These are phyloP conservation scores for Oxyteleia sp. DNA, from an alignment of 2,888 invertebrate species.

Conservation along the genomic window DNA sequence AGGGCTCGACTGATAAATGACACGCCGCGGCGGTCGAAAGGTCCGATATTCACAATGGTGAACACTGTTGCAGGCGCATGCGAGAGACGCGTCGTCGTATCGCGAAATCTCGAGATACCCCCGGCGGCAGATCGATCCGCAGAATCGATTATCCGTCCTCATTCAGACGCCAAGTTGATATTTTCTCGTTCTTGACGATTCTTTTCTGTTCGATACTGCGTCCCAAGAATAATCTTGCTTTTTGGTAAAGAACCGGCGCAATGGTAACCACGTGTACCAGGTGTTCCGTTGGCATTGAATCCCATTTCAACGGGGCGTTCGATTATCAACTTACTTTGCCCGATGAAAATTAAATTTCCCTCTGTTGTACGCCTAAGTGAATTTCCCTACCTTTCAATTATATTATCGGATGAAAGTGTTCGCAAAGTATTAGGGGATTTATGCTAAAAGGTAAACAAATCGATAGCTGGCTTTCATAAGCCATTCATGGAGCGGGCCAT, in stretches of 20 bases:
- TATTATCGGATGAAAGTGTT: constrained; percentile 65
- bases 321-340: constrained; percentile 58
- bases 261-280: constrained; percentile 62
- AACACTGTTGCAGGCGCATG: constrained; percentile 79
- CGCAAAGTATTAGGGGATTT: constrained; percentile 63
- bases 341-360: constrained; percentile 62
- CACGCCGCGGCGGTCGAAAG: constrained; percentile 44
- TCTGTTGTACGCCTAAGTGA: constrained; percentile 55
- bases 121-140: constrained; percentile 76
- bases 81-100: constrained; percentile 78
- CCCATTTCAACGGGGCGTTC: constrained; percentile 49
- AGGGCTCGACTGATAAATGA: constrained; percentile 75
- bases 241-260: constrained; percentile 27
- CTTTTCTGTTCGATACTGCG: constrained; percentile 53
- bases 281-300: constrained; percentile 53
- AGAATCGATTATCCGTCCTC: constrained; percentile 80
- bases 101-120: constrained; percentile 66
- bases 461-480: constrained; percentile 44
- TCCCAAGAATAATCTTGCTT: constrained; percentile 33
- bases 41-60: constrained; percentile 63
- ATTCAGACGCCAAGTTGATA: constrained; percentile 77
- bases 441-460: constrained; percentile 65
- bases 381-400: constrained; percentile 62
- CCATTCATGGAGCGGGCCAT: constrained; percentile 23
- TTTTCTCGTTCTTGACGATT: constrained; percentile 44